These are phyloP conservation scores for Elegia similella DNA, from an alignment of 2,888 invertebrate genomes.

Conservation along the genomic window DNA sequence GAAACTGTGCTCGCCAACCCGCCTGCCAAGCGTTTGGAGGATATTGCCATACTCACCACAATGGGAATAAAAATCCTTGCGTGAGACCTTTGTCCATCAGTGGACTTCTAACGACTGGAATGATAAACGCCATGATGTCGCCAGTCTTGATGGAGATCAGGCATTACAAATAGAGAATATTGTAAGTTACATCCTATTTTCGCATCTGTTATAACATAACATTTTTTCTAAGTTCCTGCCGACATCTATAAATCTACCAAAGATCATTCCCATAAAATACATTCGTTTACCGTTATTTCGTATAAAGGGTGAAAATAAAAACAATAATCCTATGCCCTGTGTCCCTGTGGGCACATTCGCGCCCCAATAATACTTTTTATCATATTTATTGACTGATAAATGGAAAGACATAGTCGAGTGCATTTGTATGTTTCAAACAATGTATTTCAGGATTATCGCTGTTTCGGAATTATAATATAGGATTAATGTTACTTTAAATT, in stretches of 20 bases:
- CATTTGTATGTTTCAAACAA: conserved; percentile 66
- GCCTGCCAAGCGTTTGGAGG: too few species aligned
- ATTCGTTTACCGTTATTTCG: conserved; percentile 53
- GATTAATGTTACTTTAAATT: conserved; percentile 7
- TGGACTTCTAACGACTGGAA: too few species aligned
- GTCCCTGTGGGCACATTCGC: conserved; percentile 70
- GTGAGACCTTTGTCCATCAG: too few species aligned
- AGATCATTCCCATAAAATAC: conserved; percentile 69
- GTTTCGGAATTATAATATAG: conserved; percentile 14
- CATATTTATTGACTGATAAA: conserved; percentile 81
- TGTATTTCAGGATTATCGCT: conserved; percentile 17
- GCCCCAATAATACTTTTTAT: conserved; percentile 79
- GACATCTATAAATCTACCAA: conserved; percentile 64
- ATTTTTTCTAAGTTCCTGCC: conserved; percentile 20
- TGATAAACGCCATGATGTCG: too few species aligned
- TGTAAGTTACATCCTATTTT: neutral
- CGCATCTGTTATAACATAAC: neutral
- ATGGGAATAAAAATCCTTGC: too few species aligned
- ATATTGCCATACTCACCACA: too few species aligned
- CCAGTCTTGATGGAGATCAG: too few species aligned
- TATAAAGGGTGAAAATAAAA: conserved; percentile 74
- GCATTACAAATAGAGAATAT: too few species aligned
- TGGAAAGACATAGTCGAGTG: conserved; percentile 64
- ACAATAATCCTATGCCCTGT: conserved; percentile 61
- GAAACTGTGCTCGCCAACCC: too few species aligned